Percentiles rank a stretch among this genome's conserved stretches.
phyloP scores from a whole-genome alignment of 1,140 invertebrate genomes.

The Thaumatotibia leucotreta region DNA sequence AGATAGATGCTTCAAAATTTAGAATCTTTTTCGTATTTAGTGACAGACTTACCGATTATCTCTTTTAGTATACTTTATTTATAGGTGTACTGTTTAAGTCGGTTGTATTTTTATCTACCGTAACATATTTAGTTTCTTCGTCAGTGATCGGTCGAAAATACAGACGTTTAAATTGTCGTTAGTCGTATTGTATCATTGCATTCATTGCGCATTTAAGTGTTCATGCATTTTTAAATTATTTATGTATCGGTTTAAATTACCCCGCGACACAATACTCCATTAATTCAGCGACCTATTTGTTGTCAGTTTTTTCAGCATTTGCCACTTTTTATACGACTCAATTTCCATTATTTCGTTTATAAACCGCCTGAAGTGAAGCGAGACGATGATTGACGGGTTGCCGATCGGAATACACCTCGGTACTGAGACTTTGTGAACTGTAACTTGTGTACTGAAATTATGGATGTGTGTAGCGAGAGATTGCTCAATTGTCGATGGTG shows the following conservation, averaged over 20 bases:
- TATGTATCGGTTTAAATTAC: neutral
- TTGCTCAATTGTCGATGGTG: neutral
- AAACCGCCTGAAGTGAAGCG: neutral
- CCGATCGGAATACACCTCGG: neutral
- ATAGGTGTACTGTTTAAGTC: no score
- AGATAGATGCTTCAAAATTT: no score
- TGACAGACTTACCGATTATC: no score
- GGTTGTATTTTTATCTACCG: no score
- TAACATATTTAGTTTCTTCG: no score
- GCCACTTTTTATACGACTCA: neutral
- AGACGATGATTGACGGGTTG: neutral
- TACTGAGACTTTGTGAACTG: neutral
- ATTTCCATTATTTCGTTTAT: neutral
- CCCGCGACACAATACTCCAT: neutral
- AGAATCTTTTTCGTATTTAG: no score
- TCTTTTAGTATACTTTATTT: no score
- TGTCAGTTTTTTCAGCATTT: neutral
- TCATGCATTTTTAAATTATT: neutral
- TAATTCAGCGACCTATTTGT: neutral
- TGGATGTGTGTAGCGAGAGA: neutral
- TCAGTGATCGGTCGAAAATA: no score
- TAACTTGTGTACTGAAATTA: neutral
- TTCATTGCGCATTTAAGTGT: no score
- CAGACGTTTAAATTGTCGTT: no score
- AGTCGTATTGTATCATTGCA: no score